Conservation (phyloP, 2,888 invertebrate genomes). For the Erynnis tages region DNA sequence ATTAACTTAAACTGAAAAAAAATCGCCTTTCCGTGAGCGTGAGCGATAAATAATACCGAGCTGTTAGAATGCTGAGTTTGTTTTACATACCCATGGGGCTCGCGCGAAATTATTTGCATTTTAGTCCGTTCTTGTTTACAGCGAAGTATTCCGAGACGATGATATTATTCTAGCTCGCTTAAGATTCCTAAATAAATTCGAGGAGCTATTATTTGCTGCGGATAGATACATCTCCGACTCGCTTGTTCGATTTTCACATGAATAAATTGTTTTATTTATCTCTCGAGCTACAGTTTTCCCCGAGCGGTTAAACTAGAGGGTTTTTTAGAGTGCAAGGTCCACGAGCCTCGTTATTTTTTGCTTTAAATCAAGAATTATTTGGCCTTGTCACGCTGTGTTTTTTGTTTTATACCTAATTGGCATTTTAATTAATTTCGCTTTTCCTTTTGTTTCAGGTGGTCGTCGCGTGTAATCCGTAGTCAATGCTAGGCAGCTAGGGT, state of each 20-base stretch:
- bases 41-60: conserved; percentile 73
- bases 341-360: neutral
- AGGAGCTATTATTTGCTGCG: conserved; percentile 23
- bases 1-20: conserved; percentile 72
- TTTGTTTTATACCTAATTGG: conserved; percentile 70
- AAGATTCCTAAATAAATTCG: conserved; percentile 28
- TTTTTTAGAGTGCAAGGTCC: no score
- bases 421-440: conserved; percentile 81
- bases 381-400: conserved; percentile 30
- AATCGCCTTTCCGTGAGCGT: conserved; percentile 65
- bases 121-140: conserved; percentile 68
- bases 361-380: conserved; percentile 15
- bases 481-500: conserved; percentile 70
- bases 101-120: conserved; percentile 72
- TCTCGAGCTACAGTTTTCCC: neutral
- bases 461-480: conserved; percentile 63
- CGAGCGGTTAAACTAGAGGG: neutral
- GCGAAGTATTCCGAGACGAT: conserved; percentile 55
- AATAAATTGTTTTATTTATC: conserved; percentile 14
- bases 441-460: conserved; percentile 81
- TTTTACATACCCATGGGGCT: conserved; percentile 74
- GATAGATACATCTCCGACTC: conserved; percentile 13
- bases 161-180: conserved; percentile 36
- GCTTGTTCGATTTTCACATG: conserved; percentile 20
- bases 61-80: conserved; percentile 74